These are phyloP conservation scores for Tinamus guttatus DNA, from an alignment of 2,113 vertebrate species.

Conservation along the genomic window DNA sequence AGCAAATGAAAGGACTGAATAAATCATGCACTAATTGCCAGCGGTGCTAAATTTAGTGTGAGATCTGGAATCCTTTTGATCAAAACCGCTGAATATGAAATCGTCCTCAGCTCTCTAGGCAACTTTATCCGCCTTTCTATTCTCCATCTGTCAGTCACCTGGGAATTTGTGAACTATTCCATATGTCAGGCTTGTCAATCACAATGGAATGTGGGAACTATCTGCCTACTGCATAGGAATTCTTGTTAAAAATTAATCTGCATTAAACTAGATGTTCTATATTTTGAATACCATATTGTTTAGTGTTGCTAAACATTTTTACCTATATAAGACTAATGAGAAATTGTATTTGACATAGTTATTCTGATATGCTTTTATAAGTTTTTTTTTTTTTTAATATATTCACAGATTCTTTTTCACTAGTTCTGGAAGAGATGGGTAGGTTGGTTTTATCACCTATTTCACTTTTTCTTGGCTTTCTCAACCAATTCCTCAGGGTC, in stretches of 20 bases:
- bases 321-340: constrained; percentile 64
- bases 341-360: constrained; percentile 63
- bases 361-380: constrained; percentile 30
- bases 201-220: constrained; percentile 93
- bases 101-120: constrained; percentile 92
- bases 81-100: constrained; percentile 92
- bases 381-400: background rate
- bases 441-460: constrained; percentile 30
- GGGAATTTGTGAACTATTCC: constrained; percentile 99
- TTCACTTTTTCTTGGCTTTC: constrained; percentile 22
- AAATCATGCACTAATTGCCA: constrained; percentile 96
- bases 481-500: constrained; percentile 24
- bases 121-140: constrained; percentile 92
- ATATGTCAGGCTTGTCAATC: constrained; percentile 99
- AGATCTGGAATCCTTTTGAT: constrained; percentile 97
- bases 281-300: constrained; percentile 89
- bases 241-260: constrained; percentile 87
- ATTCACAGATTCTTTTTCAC: background rate
- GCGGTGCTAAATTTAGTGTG: constrained; percentile 96
- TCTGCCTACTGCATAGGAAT: constrained; percentile 87
- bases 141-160: constrained; percentile 95
- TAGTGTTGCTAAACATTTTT: constrained; percentile 79
- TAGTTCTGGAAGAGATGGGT: background rate
- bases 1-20: constrained; percentile 92
- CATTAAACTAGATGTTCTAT: constrained; percentile 82